phyloP scores from a whole-genome alignment of 2,888 invertebrate genomes.

The Aspidapion aeneum region DNA sequence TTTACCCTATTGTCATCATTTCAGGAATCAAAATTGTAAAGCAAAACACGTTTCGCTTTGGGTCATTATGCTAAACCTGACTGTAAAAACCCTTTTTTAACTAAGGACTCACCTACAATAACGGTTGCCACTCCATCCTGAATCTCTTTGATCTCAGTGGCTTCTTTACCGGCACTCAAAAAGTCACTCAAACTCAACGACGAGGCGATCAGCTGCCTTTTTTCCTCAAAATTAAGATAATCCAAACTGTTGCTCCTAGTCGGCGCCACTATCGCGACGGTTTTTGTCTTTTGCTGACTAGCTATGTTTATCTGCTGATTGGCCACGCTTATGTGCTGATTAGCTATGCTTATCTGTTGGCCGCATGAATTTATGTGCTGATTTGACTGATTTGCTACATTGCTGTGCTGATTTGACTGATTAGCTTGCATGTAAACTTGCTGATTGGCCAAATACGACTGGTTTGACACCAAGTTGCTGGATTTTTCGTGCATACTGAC shows the following conservation, averaged over 20 bases:
- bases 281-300: constrained; percentile 46
- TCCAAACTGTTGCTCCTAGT: constrained; percentile 82
- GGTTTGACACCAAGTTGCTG: constrained; percentile 11
- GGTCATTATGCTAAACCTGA: too few species aligned
- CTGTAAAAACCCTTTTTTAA: too few species aligned
- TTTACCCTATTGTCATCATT: too few species aligned
- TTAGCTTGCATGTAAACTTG: not conserved
- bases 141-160: constrained; percentile 40
- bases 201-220: constrained; percentile 84
- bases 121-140: constrained; percentile 43
- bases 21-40: too few species aligned
- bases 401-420: not conserved
- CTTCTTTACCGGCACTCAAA: constrained; percentile 38
- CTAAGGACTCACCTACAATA: constrained; percentile 42
- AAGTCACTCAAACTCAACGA: constrained; percentile 85
- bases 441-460: not conserved
- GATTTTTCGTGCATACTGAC: constrained; percentile 38
- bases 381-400: not conserved
- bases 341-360: constrained; percentile 13
- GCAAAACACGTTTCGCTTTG: too few species aligned
- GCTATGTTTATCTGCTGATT: constrained; percentile 12
- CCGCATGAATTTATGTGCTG: too few species aligned
- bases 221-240: constrained; percentile 89
- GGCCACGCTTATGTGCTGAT: constrained; percentile 10
- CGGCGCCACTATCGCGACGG: constrained; percentile 65